Conservation (phyloP, 2,113 vertebrate genomes). For the Rhodinocichla rosea region DNA sequence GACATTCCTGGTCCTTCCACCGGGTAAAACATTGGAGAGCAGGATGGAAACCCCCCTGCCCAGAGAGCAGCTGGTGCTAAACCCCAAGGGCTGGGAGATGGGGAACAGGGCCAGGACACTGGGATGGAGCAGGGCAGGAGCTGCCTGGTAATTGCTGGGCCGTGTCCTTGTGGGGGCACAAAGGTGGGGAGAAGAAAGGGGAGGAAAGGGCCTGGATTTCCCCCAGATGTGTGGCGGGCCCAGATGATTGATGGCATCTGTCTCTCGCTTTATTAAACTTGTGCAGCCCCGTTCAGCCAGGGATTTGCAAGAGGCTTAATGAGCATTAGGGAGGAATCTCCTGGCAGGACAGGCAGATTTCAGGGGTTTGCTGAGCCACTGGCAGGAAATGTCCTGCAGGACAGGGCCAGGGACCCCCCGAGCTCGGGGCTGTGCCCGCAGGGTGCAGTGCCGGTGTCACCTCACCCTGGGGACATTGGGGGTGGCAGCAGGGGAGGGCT, state of each 20-base stretch:
- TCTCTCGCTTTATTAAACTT: constrained; percentile 80
- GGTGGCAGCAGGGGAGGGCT: neutral
- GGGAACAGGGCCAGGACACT: rapidly evolving
- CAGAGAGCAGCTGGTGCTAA: neutral
- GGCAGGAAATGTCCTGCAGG: constrained; percentile 43
- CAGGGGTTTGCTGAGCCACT: constrained; percentile 7
- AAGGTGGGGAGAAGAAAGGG: constrained; percentile 43
- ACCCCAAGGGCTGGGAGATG: neutral
- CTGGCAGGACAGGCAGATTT: constrained; percentile 63
- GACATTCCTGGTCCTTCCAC: neutral
- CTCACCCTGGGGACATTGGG: neutral
- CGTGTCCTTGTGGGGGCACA: neutral
- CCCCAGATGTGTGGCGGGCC: constrained; percentile 65
- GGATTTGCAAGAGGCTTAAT: constrained; percentile 81
- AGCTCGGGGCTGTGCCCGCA: neutral
- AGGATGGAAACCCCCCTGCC: neutral
- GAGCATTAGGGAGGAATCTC: constrained; percentile 75
- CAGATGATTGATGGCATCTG: constrained; percentile 78
- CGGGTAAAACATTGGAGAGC: rapidly evolving
- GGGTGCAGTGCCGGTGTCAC: neutral
- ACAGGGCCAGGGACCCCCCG: neutral
- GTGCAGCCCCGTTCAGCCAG: constrained; percentile 66
- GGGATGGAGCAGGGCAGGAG: neutral
- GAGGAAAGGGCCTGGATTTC: constrained; percentile 33
- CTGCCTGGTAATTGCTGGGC: neutral